These are phyloP conservation scores for Cheilosia vernalis DNA, from an alignment of 2,888 invertebrate species.

Conservation along the genomic window DNA sequence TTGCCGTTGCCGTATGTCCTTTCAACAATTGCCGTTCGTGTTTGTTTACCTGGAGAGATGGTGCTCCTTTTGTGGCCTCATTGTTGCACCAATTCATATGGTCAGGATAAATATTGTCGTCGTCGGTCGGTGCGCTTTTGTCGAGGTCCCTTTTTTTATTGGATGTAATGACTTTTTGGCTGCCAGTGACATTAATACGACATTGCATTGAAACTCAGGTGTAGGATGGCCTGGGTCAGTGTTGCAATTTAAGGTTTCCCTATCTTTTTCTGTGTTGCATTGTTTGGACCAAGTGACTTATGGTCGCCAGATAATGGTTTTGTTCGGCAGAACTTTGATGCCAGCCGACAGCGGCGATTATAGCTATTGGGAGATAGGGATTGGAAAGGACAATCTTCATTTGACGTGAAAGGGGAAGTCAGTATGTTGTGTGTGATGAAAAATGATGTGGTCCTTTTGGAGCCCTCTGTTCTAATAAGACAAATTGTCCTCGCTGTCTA, in stretches of 20 bases:
- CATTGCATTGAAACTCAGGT: slow-evolving; percentile 44
- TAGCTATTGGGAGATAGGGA: slow-evolving; percentile 33
- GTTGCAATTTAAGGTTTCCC: slow-evolving; percentile 27
- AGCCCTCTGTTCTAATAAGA: neutral
- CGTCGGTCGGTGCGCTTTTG: slow-evolving; percentile 62
- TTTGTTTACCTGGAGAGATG: slow-evolving; percentile 57
- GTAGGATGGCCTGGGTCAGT: slow-evolving; percentile 13
- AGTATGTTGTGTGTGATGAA: neutral
- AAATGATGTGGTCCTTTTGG: neutral
- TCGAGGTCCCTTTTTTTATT: slow-evolving; percentile 60
- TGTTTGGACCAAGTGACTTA: slow-evolving; percentile 63
- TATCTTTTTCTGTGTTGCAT: slow-evolving; percentile 1
- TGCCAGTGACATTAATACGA: slow-evolving; percentile 39
- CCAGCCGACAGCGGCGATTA: slow-evolving; percentile 35
- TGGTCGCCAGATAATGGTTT: slow-evolving; percentile 51
- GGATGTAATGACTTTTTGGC: slow-evolving; percentile 73
- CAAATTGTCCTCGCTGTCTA: slow-evolving; percentile 24
- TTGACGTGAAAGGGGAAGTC: no score
- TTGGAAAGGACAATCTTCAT: slow-evolving; percentile 22
- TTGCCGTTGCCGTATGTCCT: slow-evolving; percentile 31
- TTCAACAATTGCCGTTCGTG: slow-evolving; percentile 31
- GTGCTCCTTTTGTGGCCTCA: slow-evolving; percentile 48
- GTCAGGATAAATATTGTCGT: slow-evolving; percentile 71
- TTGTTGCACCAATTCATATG: slow-evolving; percentile 64
- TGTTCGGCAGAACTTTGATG: slow-evolving; percentile 41